A percentile compares a stretch with the other conserved stretches of the same genome.
phyloP scores from a whole-genome alignment of 2,797 vertebrate genomes.

The Gymnoscopelus microlampas region DNA sequence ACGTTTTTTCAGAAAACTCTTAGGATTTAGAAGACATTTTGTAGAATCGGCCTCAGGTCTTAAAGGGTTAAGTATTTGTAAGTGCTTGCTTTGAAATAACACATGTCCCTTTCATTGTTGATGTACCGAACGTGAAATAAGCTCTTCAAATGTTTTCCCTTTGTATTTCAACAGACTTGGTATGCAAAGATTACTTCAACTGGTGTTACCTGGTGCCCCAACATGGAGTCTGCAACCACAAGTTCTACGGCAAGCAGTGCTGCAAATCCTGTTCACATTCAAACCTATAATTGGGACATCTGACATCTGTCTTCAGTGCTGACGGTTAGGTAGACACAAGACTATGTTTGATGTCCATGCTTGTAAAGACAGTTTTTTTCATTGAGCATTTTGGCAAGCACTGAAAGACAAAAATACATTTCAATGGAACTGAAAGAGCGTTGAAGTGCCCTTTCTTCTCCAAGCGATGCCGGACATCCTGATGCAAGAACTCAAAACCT shows the following conservation, averaged over 20 bases:
- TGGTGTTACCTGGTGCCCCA: slow-evolving; percentile 91
- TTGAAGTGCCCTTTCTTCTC: slow-evolving; percentile 55
- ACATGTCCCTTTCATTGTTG: not conserved
- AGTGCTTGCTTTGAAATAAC: not conserved
- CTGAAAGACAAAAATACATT: slow-evolving; percentile 60
- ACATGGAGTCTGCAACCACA: slow-evolving; percentile 87
- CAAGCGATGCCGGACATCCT: slow-evolving; percentile 75
- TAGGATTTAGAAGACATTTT: no score
- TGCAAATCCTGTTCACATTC: slow-evolving; percentile 87
- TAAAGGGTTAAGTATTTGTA: not conserved
- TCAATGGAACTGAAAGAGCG: slow-evolving; percentile 49
- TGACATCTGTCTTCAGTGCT: slow-evolving; percentile 30
- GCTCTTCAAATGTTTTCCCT: not conserved
- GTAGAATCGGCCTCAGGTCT: no score
- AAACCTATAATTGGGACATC: slow-evolving; percentile 78
- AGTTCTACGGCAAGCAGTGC: slow-evolving; percentile 89
- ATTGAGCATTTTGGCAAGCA: slow-evolving; percentile 55
- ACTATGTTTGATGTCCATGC: slow-evolving; percentile 50
- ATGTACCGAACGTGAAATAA: not conserved
- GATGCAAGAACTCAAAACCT: slow-evolving; percentile 60
- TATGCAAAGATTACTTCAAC: slow-evolving; percentile 85
- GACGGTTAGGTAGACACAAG: slow-evolving; percentile 49
- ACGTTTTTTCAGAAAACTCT: no score
- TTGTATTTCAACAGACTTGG: slow-evolving; percentile 68
- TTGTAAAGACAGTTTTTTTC: slow-evolving; percentile 55